A percentile compares a stretch with the other conserved stretches of the same genome.
Conservation (phyloP, 2,113 vertebrate species). For the Mandrillus leucophaeus region DNA sequence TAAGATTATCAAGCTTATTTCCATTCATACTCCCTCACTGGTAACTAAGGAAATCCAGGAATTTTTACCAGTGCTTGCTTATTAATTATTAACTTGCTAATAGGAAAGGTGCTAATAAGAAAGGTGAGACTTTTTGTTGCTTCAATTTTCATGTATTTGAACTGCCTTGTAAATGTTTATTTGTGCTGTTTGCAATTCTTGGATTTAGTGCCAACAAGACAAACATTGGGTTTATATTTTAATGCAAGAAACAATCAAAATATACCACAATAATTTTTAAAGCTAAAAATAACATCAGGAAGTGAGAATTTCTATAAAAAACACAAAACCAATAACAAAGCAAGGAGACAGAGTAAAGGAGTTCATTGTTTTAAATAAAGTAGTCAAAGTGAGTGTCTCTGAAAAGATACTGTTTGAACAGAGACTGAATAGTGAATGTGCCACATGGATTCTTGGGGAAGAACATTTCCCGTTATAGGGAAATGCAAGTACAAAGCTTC, state of each 20-base stretch:
- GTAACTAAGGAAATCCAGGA: neutral
- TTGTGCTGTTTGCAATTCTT: neutral
- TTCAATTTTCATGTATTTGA: conserved; percentile 32
- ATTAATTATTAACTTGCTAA: neutral
- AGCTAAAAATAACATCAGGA: neutral
- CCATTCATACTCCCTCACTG: neutral
- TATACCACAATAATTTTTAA: neutral
- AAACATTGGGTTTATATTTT: neutral
- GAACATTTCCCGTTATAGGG: neutral
- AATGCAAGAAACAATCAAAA: neutral
- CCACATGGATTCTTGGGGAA: neutral
- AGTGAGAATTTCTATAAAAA: neutral
- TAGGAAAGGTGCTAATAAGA: neutral
- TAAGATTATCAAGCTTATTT: neutral
- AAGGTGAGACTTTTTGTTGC: neutral
- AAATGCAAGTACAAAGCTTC: neutral
- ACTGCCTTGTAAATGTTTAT: neutral
- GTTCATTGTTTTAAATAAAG: neutral
- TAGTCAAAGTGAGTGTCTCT: neutral
- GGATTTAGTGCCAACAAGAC: neutral
- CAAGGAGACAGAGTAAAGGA: neutral
- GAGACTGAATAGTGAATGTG: neutral
- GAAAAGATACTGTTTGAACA: neutral
- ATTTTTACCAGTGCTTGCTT: neutral
- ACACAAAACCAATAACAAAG: neutral